Evolutionary conservation across 2,113 vertebrate genomes (phyloP), one percentile per base, ranked within the genome.

Genomic region (Murina feae): DNA sequence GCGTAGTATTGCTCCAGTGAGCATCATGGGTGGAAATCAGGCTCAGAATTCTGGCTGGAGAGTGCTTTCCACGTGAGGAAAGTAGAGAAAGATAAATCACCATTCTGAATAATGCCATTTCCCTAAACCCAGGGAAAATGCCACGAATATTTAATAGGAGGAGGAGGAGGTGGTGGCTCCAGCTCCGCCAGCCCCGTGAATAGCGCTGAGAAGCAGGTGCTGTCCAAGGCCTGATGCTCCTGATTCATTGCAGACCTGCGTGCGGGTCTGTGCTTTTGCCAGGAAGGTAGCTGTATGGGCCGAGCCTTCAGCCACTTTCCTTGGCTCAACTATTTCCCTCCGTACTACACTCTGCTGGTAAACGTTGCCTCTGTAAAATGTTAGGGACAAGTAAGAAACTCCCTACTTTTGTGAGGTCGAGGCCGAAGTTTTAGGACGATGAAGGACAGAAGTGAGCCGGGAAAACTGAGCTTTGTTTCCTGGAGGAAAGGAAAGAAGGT

Each of bases 11-110:
- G 96, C 89, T 94, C 65, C 39, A 47, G 89, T 92, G 93, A 97
- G 86, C 53, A 94, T 86, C 96, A 96, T 93, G 84, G 93, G 94
- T 94, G 93, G 72, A 96, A 97, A 97, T 97, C 89, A 96, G 94
- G 76, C 76, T 93, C 94, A 49, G 83, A 79, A 94, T 95, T 79
- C 96, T 87, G 68, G n/a, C 93, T 94, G 76, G 71, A 91, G 86
- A 95, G 53, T 85, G 93, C 65, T 80, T 86, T 66, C 76, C 84
- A 84, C 49, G 71, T 82, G 89, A 82, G n/a, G 32, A 72, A 95
- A 86, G 75, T 14, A 69, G 81, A 91, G 85, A 58, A 21, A 95
- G 85, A 95, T 89, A 96, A 96, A 96, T 95, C 86, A 92, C n/a
- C 60, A 75, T 91, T 85, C 81, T 85, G 44, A 20, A 44, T 37